Conservation (phyloP, 2,888 invertebrate genomes). For the Poecilobothrus nobilitatus region DNA sequence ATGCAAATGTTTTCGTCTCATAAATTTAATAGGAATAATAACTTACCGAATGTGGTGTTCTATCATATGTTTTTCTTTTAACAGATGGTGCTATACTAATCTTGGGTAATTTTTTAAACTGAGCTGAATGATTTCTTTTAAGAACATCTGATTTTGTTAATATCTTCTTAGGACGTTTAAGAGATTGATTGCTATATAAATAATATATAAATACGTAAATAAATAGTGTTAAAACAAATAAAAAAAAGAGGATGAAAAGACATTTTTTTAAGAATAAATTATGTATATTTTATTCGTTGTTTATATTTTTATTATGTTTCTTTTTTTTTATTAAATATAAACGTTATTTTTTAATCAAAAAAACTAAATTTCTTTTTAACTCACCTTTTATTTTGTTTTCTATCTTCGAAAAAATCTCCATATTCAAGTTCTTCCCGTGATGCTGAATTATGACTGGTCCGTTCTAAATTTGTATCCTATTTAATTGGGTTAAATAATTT, state of each 20-base stretch:
- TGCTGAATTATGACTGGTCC: neutral
- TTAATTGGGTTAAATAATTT: neutral
- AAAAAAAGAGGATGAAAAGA: too few relatives aligned
- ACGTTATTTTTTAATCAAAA: too few relatives aligned
- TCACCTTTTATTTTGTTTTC: constrained; percentile 1
- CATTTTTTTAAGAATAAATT: too few relatives aligned
- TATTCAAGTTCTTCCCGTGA: constrained; percentile 7
- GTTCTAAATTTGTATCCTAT: neutral
- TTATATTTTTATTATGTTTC: too few relatives aligned
- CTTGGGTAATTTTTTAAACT: constrained; percentile 8
- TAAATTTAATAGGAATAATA: neutral
- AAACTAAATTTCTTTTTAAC: neutral
- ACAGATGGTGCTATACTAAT: constrained; percentile 8
- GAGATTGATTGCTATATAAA: neutral
- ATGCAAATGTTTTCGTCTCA: too few relatives aligned
- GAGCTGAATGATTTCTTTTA: neutral
- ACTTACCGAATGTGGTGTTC: neutral
- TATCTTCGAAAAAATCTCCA: constrained; percentile 7
- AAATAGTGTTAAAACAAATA: too few relatives aligned
- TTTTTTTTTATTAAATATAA: too few relatives aligned
- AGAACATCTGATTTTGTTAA: neutral
- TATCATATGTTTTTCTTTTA: neutral
- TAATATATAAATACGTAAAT: too few relatives aligned
- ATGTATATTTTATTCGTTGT: too few relatives aligned
- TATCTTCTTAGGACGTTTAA: neutral